Conservation (phyloP, 2,113 vertebrate genomes). For the Nicator chloris region DNA sequence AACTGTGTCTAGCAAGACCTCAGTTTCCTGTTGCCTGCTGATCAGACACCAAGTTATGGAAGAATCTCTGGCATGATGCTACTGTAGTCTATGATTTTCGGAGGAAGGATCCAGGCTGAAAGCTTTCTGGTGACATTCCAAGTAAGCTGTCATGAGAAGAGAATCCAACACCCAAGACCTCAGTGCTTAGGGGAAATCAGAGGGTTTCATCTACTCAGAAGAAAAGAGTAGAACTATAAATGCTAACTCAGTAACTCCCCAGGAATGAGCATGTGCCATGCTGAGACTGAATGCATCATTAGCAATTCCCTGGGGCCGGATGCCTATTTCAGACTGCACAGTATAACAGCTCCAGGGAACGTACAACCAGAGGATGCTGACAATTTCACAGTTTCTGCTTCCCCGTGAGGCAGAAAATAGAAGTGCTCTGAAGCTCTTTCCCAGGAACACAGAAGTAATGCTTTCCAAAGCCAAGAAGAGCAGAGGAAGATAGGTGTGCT, state of each 20-base stretch:
- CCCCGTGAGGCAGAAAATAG: conserved; percentile 42
- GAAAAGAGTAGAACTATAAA: conserved; percentile 43
- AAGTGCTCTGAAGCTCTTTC: neutral
- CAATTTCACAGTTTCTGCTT: conserved; percentile 51
- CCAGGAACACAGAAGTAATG: neutral
- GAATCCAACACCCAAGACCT: conserved; percentile 27
- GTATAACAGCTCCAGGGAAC: conserved; percentile 41
- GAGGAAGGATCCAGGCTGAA: conserved; percentile 25
- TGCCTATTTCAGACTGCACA: conserved; percentile 38
- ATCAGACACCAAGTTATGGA: neutral
- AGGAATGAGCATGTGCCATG: conserved; percentile 54
- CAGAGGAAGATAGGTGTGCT: neutral
- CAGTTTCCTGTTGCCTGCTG: neutral
- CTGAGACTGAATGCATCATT: conserved; percentile 41
- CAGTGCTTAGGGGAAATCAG: conserved; percentile 33
- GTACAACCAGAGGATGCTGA: conserved; percentile 31
- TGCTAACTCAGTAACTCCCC: conserved; percentile 45
- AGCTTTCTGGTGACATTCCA: conserved; percentile 30
- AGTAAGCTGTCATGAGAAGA: conserved; percentile 38
- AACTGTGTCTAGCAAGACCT: neutral
- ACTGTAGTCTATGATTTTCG: neutral
- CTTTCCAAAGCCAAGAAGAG: neutral
- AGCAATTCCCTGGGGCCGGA: conserved; percentile 2
- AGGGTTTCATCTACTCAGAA: conserved; percentile 1
- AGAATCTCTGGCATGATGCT: neutral